Percentiles rank a stretch among this genome's conserved stretches.
phyloP scores from a whole-genome alignment of 1,140 invertebrate species.

The Ruditapes philippinarum region DNA sequence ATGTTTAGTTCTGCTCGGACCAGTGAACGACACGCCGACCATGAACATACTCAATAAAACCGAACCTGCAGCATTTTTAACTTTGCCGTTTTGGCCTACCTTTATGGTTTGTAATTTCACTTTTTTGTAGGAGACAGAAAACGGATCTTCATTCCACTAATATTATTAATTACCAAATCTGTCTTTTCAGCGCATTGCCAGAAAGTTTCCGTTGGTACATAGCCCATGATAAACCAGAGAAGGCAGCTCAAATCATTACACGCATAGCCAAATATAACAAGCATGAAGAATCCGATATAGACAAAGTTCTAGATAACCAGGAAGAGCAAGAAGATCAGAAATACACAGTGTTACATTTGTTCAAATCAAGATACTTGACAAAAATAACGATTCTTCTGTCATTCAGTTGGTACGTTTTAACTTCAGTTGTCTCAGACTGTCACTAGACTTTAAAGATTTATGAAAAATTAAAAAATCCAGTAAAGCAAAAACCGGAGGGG shows the following conservation, averaged over 20 bases:
- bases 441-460: no score
- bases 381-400: neutral
- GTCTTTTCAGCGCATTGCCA: neutral
- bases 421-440: neutral
- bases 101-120: no score
- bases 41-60: no score
- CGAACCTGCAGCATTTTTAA: no score
- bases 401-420: slow-evolving; percentile 14
- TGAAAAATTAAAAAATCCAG: no score
- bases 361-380: neutral
- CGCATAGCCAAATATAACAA: slow-evolving; percentile 15
- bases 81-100: no score
- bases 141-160: no score
- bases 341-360: slow-evolving; percentile 7
- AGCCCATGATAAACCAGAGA: slow-evolving; percentile 14
- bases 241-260: neutral
- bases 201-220: slow-evolving; percentile 54
- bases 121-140: no score
- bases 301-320: neutral
- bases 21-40: no score
- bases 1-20: no score
- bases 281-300: neutral
- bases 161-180: no score
- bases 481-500: no score
- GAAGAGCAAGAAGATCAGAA: neutral